Conservation (phyloP, 2,888 invertebrate genomes). For the Hemaris fuciformis region DNA sequence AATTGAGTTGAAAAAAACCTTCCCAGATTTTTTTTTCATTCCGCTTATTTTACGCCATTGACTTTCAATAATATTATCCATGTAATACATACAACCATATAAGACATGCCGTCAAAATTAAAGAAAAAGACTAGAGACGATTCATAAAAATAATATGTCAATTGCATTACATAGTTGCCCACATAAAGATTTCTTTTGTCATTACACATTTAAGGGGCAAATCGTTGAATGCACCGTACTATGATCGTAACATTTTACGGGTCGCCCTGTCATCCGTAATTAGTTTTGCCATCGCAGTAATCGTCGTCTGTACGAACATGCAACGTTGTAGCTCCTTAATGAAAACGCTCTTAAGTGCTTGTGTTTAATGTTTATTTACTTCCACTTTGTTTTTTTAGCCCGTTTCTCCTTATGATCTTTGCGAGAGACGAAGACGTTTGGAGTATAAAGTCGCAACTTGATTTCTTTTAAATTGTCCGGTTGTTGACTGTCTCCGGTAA, state of each 20-base stretch:
- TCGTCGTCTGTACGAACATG: constrained; percentile 67
- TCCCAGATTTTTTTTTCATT: too few species aligned
- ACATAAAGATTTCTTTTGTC: background rate
- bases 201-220: constrained; percentile 12
- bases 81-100: too few species aligned
- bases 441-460: constrained; percentile 45
- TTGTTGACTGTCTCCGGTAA: constrained; percentile 28
- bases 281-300: constrained; percentile 70
- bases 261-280: constrained; percentile 63
- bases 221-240: constrained; percentile 28
- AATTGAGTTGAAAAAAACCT: too few species aligned
- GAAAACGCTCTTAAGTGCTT: constrained; percentile 73
- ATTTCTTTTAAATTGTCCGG: constrained; percentile 48
- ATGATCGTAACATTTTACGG: constrained; percentile 41
- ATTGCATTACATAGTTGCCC: background rate
- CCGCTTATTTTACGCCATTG: too few species aligned
- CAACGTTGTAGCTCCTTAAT: constrained; percentile 73
- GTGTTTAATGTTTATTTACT: constrained; percentile 75
- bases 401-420: constrained; percentile 39
- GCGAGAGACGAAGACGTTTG: constrained; percentile 13
- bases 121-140: background rate
- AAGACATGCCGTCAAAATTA: too few species aligned
- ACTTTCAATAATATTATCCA: too few species aligned
- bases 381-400: constrained; percentile 68
- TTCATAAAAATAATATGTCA: background rate